A percentile compares a stretch with the other conserved stretches of the same genome.
Evolutionary conservation across 1,140 invertebrate species (phyloP).

Genomic region (Drosophila novamexicana): DNA sequence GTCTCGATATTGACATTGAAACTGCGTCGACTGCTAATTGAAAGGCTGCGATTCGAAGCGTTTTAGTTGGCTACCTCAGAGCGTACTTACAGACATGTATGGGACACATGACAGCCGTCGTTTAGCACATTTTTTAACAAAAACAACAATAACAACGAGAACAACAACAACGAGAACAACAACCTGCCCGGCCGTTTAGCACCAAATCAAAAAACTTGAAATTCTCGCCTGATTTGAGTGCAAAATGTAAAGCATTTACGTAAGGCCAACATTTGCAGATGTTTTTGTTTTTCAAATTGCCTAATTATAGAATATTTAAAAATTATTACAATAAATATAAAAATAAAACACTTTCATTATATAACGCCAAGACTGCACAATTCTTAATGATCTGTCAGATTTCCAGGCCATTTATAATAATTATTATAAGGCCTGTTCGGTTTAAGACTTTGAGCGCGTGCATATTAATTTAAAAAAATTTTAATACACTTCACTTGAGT

Average conservation of each 20-base stretch:
- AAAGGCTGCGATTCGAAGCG: slow-evolving; percentile 23
- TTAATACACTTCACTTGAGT: neutral
- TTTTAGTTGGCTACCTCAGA: neutral
- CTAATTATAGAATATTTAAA: neutral
- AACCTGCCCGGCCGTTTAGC: slow-evolving; percentile 33
- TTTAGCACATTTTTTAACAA: slow-evolving; percentile 33
- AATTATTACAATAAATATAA: neutral
- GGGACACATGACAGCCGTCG: slow-evolving; percentile 27
- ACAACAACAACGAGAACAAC: slow-evolving; percentile 3
- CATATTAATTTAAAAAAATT: neutral
- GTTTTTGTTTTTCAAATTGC: neutral
- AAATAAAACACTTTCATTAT: neutral
- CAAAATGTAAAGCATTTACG: slow-evolving; percentile 27
- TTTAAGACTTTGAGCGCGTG: neutral
- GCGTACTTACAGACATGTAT: slow-evolving; percentile 2
- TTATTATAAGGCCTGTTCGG: neutral
- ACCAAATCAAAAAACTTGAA: slow-evolving; percentile 43
- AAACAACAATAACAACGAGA: slow-evolving; percentile 1
- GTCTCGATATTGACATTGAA: slow-evolving; percentile 46
- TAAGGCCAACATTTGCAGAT: slow-evolving; percentile 12
- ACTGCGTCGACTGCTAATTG: slow-evolving; percentile 42
- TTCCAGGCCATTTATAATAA: neutral
- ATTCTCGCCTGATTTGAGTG: neutral
- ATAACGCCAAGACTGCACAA: neutral
- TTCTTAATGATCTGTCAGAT: neutral